phyloP scores from a whole-genome alignment of 2,797 vertebrate genomes.

The Chelon labrosus region DNA sequence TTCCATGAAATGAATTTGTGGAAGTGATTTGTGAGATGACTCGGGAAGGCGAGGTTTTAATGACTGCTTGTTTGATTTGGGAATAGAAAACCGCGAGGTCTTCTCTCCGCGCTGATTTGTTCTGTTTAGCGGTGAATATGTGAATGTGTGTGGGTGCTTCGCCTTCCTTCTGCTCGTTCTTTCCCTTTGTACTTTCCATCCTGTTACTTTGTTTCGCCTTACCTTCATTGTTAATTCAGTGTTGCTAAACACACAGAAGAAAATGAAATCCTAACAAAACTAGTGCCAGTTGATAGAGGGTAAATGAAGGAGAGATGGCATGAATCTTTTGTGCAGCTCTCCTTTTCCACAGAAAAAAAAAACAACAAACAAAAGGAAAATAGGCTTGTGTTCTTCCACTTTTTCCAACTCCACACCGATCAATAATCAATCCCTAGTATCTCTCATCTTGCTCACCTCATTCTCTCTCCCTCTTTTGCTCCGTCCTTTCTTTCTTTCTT shows the following conservation, averaged over 20 bases:
- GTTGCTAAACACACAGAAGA: constrained; percentile 24
- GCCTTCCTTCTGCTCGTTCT: background rate
- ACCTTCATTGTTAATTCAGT: constrained; percentile 44
- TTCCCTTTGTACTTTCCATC: constrained; percentile 5
- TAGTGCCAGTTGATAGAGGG: constrained; percentile 39
- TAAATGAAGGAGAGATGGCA: constrained; percentile 75
- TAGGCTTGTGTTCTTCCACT: constrained; percentile 58
- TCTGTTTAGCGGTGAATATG: constrained; percentile 70
- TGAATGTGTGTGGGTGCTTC: constrained; percentile 6
- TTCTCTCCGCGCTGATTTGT: constrained; percentile 66
- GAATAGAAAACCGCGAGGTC: constrained; percentile 80
- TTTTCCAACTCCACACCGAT: constrained; percentile 65
- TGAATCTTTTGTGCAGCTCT: constrained; percentile 49
- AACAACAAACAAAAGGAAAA: constrained; percentile 67
- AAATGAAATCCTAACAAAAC: constrained; percentile 44
- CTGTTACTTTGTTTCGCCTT: constrained; percentile 39
- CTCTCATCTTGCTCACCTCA: constrained; percentile 60
- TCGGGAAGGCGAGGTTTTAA: constrained; percentile 61
- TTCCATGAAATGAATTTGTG: constrained; percentile 77
- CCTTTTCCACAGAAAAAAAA: constrained; percentile 18
- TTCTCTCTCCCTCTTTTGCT: constrained; percentile 32
- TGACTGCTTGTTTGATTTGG: constrained; percentile 85
- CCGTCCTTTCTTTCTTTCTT: constrained; percentile 35
- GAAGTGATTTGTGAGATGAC: constrained; percentile 69
- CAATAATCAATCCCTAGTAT: constrained; percentile 82